Base-by-base conservation (phyloP, 2,113 vertebrate species). In the Sciurus niger region DNA sequence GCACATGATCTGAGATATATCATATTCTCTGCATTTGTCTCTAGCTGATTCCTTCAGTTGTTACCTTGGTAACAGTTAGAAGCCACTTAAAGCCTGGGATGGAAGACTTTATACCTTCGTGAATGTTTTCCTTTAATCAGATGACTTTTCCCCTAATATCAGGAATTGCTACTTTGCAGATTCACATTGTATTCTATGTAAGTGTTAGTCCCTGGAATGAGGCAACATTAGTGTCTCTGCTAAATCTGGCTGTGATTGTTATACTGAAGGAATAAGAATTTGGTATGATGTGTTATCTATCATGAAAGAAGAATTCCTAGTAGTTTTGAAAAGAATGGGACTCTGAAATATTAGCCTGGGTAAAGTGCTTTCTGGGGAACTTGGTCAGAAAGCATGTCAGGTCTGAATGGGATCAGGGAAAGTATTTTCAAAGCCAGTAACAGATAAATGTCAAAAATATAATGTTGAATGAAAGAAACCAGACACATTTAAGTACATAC, bases 101-200 rank as follows among this genome's bases (percentile, higher is more conserved):
- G 43, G 53, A 85, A 90, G 68, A 53, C 37, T 53, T 92, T 79
- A 16, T 76, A 84, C 80, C 53, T 90, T 68, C 37, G 0, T 73
- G 18, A 82, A 73, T 72, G 37, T 90, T 94, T 83, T 89, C 2
- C 60, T 95, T 96, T 84, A 84, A 65, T 96, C 65, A 91, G 32
- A 43, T 88, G 58, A 18, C 48, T 93, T 55, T 94, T 78, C 43
- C 93, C 53, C 24, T 94, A 53, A 77, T 70, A 90, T 48, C 51
- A 87, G 60, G 80, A 58, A 73, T 70, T 95, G n/a, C 34, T 51
- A n/a, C 85, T 83, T 77, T 72, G 53, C 76, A 93, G 10, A 53
- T 63, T 96, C 63, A 83, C 34, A 46, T 16, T n/a, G 25, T 43
- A 37, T 37, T 87, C 51, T 93, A 4, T 83, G 10, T 85, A 94